These are phyloP conservation scores for Microctonus aethiopoides DNA, from an alignment of 2,888 invertebrate genomes.

Conservation along the genomic window DNA sequence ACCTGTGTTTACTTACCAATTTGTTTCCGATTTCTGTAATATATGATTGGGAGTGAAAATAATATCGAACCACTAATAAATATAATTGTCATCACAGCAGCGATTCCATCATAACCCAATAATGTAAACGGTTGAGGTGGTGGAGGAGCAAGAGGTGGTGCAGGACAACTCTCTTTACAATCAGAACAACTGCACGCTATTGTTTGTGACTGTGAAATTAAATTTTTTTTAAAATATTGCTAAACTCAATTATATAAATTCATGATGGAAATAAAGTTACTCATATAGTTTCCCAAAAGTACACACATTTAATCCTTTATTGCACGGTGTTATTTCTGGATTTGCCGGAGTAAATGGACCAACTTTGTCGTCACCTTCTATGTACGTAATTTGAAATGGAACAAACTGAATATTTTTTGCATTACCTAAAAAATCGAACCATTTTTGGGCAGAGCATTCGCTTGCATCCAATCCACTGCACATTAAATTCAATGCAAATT, in stretches of 20 bases:
- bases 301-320: slow-evolving; percentile 74
- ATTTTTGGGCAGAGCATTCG: slow-evolving; percentile 78
- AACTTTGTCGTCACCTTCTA: slow-evolving; percentile 69
- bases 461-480: slow-evolving; percentile 81
- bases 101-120: slow-evolving; percentile 80
- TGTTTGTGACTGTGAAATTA: slow-evolving; percentile 68
- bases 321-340: slow-evolving; percentile 76
- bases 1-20: slow-evolving; percentile 64
- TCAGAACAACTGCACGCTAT: slow-evolving; percentile 90
- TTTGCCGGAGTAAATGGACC: slow-evolving; percentile 71
- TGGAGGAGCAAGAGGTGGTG: slow-evolving; percentile 77
- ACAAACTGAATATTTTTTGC: slow-evolving; percentile 70
- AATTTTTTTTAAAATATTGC: neutral
- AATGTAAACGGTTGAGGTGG: slow-evolving; percentile 77
- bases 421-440: slow-evolving; percentile 81
- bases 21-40: slow-evolving; percentile 68
- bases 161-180: slow-evolving; percentile 84
- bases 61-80: slow-evolving; percentile 80
- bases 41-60: slow-evolving; percentile 76
- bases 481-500: slow-evolving; percentile 83
- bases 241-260: neutral
- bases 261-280: neutral
- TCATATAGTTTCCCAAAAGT: no score
- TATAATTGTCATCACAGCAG: slow-evolving; percentile 80
- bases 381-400: slow-evolving; percentile 83